Base-by-base conservation (phyloP, 2,888 invertebrate genomes). In the Drosophila cognata region DNA sequence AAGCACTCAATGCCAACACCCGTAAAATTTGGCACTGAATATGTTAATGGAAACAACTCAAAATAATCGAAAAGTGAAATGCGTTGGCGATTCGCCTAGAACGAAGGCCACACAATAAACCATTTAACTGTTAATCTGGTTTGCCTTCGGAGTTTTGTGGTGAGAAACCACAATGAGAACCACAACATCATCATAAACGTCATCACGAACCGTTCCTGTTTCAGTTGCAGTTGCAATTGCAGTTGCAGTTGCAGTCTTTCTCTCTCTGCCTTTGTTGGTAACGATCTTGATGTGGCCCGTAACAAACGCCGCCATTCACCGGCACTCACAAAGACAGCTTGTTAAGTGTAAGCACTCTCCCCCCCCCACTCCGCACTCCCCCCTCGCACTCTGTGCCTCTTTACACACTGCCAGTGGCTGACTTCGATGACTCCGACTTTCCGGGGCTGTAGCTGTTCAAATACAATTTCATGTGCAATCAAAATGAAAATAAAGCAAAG, bases 391-490 rank as follows among this genome's bases (percentile, higher is more conserved):
- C n/a, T 13, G 1, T 36, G 18, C 18, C 55, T 38, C 56, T 56
- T 46, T 46, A 25, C 55, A 28, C 38, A 38, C 38, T 36, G 41
- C 53, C 43, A n/a, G 35, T 29, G 31, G 13, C 38, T 31, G 41
- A 46, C 59, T 60, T 6, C 50, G 28, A 53, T 67, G 67, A 71
- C 58, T 63, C 53, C 72, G 50, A 77, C 81, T 81, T 72, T 77
- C 72, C 56, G 71, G 71, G 48, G 35, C 58, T 35, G 38, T 63
- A 21, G 56, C 69, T 57, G 62, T 63, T 77, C 83, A 79, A 86
- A 83, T 63, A 83, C 81, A 78, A 88, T 82, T 82, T 72, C 72
- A 82, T 73, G 77, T 78, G 76, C 90, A 86, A 81, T 83, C 70
- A 81, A 74, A 74, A 66, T 71, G 74, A 70, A 74, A 74, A 84